Conservation (phyloP, 2,797 vertebrate species). For the Luscinia luscinia region DNA sequence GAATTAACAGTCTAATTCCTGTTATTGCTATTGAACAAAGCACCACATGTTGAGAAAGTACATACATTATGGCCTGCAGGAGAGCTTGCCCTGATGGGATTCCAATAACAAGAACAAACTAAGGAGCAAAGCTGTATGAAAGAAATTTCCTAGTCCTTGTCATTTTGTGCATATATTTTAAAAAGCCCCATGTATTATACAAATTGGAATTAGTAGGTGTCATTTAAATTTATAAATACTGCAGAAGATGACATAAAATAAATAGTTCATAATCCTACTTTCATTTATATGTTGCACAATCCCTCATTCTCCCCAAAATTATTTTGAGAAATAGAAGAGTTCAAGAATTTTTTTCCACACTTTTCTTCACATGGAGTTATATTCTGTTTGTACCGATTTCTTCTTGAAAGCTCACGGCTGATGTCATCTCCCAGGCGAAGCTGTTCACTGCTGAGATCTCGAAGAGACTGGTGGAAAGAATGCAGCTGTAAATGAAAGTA, state of each 20-base stretch:
- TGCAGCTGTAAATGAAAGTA: constrained; percentile 82
- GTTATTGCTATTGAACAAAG: background rate
- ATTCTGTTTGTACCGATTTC: constrained; percentile 84
- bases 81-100: background rate
- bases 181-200: background rate
- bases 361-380: background rate
- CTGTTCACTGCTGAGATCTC: constrained; percentile 89
- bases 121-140: background rate
- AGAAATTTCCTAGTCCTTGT: background rate
- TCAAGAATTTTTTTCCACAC: background rate
- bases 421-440: constrained; percentile 87
- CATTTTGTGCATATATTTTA: background rate
- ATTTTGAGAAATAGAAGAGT: background rate
- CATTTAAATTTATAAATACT: background rate
- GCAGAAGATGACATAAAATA: background rate
- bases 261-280: background rate
- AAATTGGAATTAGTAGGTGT: background rate
- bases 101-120: background rate
- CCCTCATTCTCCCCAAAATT: background rate
- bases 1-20: background rate
- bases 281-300: background rate
- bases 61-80: background rate
- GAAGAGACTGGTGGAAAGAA: constrained; percentile 87
- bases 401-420: constrained; percentile 85
- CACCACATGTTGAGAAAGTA: background rate